Base-by-base conservation (phyloP, 2,888 invertebrate genomes). In the Meganola albula region DNA sequence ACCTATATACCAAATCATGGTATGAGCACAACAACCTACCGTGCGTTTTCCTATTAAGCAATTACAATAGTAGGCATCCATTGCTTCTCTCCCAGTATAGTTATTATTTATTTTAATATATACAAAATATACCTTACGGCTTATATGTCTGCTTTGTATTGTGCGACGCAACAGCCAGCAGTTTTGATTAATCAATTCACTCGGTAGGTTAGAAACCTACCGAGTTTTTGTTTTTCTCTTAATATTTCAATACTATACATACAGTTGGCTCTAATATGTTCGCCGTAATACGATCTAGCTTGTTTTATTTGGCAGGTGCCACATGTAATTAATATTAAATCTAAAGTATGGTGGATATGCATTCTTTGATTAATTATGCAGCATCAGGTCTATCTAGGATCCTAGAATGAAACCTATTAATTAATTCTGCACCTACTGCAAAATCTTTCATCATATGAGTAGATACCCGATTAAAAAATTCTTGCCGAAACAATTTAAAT, bases 251-350 rank as follows among this genome's bases (percentile, higher is more conserved):
- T 22, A 21, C 25, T 32, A 20, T 21, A 32, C 20, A 21, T 26
- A 13, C 24, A 20, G 13, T 32, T 25, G 25, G 31, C 24, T 24
- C 25, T 31, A 11, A 31, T 23, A 22, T 31, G 32, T 26, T 29
- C 23, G 22, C 29, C 29, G 13, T 29, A 29, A 22, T 29, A 27
- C 10, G 27, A 27, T 6, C 27, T 27, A 18, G 27, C 27, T 9
- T 27, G 27, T 11, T 18, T 27, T 12, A 29, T 23, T 29, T 29
- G 29, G 14, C 23, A 29, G 6, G 29, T 29, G 12, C 29, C 29
- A 22, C 29, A 29, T n/a, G 22, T 23, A 29, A 22, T 29, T 13
- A 29, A 29, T 29, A 29, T 29, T 29, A 29, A 29, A 5, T 29
- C 29, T 12, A 27, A 20, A 11, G 12, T 27, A 21, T 27, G 20